These are phyloP conservation scores for Coendou prehensilis DNA, from an alignment of 2,797 vertebrate genomes.

Conservation along the genomic window DNA sequence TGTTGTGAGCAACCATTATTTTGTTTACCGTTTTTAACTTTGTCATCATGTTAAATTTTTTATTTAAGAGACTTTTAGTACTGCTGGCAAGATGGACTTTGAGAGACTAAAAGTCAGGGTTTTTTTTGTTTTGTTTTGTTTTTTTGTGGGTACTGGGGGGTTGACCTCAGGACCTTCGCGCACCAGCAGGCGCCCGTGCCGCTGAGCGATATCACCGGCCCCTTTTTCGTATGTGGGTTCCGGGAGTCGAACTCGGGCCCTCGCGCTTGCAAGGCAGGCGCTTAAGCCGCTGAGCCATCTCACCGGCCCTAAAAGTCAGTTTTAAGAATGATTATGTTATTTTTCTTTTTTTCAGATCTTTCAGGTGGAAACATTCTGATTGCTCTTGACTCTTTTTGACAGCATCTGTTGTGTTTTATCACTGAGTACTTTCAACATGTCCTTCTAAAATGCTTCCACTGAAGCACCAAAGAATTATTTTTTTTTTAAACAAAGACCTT, in stretches of 20 bases:
- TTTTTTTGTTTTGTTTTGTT: no score
- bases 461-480: neutral
- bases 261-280: no score
- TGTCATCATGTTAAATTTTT: neutral
- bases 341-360: neutral
- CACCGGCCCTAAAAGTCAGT: neutral
- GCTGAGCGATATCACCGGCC: no score
- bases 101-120: neutral
- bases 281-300: no score
- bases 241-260: no score
- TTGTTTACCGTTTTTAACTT: neutral
- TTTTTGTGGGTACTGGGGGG: no score
- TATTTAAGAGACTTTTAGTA: neutral
- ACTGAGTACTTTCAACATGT: neutral
- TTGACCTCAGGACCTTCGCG: no score
- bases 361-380: neutral
- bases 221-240: no score
- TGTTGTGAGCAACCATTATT: neutral
- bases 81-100: neutral
- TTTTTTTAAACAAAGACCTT: neutral
- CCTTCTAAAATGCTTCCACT: neutral
- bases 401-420: neutral
- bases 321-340: slow-evolving; percentile 12
- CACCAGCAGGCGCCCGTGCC: no score
- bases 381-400: neutral